A percentile compares a stretch with the other conserved stretches of the same genome.
Conservation (phyloP, 1,140 invertebrate genomes). For the Lysiphlebus fabarum region DNA sequence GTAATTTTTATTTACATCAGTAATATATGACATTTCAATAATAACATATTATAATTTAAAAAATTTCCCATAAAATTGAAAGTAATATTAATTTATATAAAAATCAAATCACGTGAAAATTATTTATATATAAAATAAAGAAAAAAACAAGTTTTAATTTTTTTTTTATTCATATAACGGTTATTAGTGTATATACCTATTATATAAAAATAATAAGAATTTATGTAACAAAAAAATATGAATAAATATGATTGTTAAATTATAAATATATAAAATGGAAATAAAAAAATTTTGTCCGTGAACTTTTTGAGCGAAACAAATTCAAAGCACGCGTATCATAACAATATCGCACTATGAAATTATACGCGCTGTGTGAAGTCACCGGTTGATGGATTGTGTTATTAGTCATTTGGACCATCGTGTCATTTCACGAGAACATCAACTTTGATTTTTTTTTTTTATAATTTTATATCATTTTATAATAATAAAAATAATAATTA, state of each 20-base stretch:
- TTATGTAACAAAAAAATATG: no score
- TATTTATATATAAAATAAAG: no score
- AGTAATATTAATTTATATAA: no score
- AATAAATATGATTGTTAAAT: not conserved
- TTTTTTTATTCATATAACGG: no score
- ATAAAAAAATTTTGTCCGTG: constrained; percentile 26
- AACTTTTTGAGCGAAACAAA: constrained; percentile 36
- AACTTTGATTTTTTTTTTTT: constrained; percentile 1
- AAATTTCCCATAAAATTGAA: no score
- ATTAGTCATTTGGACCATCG: constrained; percentile 29
- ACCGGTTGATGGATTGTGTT: constrained; percentile 36
- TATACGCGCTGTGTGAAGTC: constrained; percentile 34
- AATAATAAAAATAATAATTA: not conserved
- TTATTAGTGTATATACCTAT: no score
- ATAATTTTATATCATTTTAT: not conserved
- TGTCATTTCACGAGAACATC: constrained; percentile 6
- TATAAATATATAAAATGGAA: not conserved
- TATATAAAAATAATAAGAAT: no score
- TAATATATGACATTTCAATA: no score
- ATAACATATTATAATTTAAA: no score
- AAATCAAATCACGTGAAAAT: no score
- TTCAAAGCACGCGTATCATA: constrained; percentile 38
- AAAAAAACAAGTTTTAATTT: no score
- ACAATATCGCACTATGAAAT: constrained; percentile 32
- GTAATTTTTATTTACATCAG: no score